Evolutionary conservation across 2,888 invertebrate genomes (phyloP), one percentile per base, ranked within the genome.

Genomic region (Cheilosia vernalis): DNA sequence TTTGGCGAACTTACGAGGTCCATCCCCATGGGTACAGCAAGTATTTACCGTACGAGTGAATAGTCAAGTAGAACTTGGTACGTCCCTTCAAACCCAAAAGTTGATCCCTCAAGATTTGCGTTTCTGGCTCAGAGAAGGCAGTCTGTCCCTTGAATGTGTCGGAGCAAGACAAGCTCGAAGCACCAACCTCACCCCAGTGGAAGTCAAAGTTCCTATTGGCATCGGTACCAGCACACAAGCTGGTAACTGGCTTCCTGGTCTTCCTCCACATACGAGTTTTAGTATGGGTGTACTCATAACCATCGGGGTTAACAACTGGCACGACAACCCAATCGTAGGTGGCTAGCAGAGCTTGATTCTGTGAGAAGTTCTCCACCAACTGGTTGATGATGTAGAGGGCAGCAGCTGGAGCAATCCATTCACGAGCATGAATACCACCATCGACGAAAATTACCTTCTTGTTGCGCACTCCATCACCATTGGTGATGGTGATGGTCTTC

Each of bases 221-320:
- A 89, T 95, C 95, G 4, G 93, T 93, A 4, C 95, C 95, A 0
- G 85, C 40, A 73, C 90, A 91, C 9, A 51, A 37, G 27, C 84
- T 82, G 49, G 87, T 87, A 2, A 87, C 87, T 6, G 90, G 90
- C 9, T 93, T 92, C n/a, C 94, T 92, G 1, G 94, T 94, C 89
- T 95, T 94, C 73, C 94, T 93, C 94, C 94, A 95, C 88, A 92
- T 88, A 33, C 92, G 91, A 1, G 87, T 92, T 21, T 66, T 87
- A 13, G 92, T 93, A 86, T 93, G 94, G 0, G 94, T 92, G 89
- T 92, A 95, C 87, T 94, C 95, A 88, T 96, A 96, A 0, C 96
- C 96, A 90, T 96, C 96, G 19, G 96, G 95, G 90, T 96, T 96
- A 17, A 94, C 93, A 3, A 94, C 90, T 0, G 96, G 96, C 84